Percentiles rank a stretch among this genome's conserved stretches.
Evolutionary conservation across 1,140 invertebrate species (phyloP).

Genomic region (Triops longicaudatus): DNA sequence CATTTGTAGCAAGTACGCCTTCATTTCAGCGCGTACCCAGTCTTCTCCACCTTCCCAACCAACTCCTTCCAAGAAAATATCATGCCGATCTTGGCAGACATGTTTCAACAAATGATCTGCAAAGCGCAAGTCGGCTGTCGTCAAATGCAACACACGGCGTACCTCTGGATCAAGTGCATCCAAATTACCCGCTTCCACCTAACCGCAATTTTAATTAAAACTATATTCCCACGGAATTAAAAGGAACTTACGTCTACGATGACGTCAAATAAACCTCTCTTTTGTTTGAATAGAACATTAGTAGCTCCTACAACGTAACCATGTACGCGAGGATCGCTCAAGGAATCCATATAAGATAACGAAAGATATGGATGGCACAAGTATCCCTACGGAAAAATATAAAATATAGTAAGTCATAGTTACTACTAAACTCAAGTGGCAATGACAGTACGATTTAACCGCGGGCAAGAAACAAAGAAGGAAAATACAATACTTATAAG

Average conservation of each 20-base stretch:
- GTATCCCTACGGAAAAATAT: constrained; percentile 56
- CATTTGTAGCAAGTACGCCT: constrained; percentile 79
- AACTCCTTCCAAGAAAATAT: constrained; percentile 66
- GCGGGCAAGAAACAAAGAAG: background rate
- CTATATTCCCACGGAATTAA: background rate
- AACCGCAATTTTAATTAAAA: constrained; percentile 18
- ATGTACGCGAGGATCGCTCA: constrained; percentile 76
- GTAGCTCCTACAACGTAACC: constrained; percentile 94
- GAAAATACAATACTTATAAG: constrained; percentile 23
- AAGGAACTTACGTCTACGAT: constrained; percentile 64
- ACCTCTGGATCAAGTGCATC: constrained; percentile 80
- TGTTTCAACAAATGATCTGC: constrained; percentile 85
- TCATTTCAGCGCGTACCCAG: constrained; percentile 93
- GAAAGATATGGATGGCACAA: constrained; percentile 94
- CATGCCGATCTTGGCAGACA: constrained; percentile 57
- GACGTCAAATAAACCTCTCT: constrained; percentile 83
- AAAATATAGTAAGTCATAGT: too few relatives aligned
- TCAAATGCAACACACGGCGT: constrained; percentile 69
- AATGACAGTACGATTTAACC: too few relatives aligned
- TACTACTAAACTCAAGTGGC: too few relatives aligned
- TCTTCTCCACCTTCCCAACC: constrained; percentile 87
- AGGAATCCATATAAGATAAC: constrained; percentile 85
- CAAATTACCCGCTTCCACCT: constrained; percentile 68
- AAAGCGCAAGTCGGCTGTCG: constrained; percentile 91
- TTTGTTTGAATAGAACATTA: constrained; percentile 94